Conservation (phyloP, 2,797 vertebrate species). For the Molossus alvarezi region DNA sequence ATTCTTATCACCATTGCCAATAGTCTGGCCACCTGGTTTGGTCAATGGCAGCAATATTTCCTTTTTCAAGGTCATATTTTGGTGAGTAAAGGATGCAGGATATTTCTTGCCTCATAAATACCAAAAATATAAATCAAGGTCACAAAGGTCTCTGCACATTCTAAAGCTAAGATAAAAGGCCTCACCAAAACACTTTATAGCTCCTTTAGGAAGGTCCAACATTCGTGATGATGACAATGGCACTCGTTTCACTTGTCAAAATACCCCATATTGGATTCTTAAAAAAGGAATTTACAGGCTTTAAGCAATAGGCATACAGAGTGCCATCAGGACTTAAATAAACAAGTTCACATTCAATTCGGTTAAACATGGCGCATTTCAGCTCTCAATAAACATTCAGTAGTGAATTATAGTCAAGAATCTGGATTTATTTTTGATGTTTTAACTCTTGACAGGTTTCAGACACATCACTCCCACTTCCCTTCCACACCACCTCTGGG, state of each 20-base stretch:
- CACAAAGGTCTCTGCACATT: neutral
- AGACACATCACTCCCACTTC: neutral
- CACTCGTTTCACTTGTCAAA: neutral
- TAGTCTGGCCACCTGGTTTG: neutral
- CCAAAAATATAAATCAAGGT: neutral
- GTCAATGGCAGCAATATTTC: neutral
- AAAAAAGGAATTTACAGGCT: neutral
- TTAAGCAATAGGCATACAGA: neutral
- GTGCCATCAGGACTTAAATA: neutral
- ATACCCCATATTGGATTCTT: neutral
- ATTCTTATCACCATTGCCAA: neutral
- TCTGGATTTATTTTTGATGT: neutral
- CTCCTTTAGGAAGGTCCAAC: neutral
- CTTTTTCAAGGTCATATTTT: neutral
- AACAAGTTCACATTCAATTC: conserved; percentile 1
- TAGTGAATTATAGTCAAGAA: conserved; percentile 7
- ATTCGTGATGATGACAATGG: neutral
- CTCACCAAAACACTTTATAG: neutral
- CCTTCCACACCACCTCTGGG: neutral
- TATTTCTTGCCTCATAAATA: neutral
- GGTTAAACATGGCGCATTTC: neutral
- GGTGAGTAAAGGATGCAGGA: neutral
- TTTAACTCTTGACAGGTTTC: neutral
- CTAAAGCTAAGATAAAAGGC: neutral
- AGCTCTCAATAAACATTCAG: neutral